phyloP scores from a whole-genome alignment of 2,797 vertebrate species.

The Molossus alvarezi region DNA sequence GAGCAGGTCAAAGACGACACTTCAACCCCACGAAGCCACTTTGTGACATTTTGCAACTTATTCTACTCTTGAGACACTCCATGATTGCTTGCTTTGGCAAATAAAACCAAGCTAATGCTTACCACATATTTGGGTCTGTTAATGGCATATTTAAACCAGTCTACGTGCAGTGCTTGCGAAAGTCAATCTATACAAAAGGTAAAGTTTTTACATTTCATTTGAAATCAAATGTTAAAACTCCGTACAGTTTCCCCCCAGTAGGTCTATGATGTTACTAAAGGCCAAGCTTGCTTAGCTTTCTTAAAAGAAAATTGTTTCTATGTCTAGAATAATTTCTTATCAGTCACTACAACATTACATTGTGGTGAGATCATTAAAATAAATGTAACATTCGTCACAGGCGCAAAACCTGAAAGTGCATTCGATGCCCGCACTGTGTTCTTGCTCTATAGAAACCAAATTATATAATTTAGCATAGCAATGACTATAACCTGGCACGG shows the following conservation, averaged over 20 bases:
- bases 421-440: neutral
- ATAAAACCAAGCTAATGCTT: constrained; percentile 47
- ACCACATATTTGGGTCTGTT: neutral
- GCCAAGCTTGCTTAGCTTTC: neutral
- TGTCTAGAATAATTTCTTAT: constrained; percentile 64
- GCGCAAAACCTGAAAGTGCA: neutral
- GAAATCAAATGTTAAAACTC: constrained; percentile 13
- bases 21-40: constrained; percentile 1
- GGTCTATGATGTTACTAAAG: neutral
- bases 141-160: constrained; percentile 33
- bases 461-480: neutral
- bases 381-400: constrained; percentile 41
- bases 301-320: constrained; percentile 57
- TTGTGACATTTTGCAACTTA: constrained; percentile 32
- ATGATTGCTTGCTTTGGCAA: constrained; percentile 50
- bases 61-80: neutral
- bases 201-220: constrained; percentile 42
- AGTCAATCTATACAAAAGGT: neutral
- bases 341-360: constrained; percentile 7
- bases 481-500: neutral
- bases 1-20: neutral
- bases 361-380: neutral
- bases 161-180: neutral
- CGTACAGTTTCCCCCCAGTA: neutral
- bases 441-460: neutral